phyloP scores from a whole-genome alignment of 2,797 vertebrate genomes.

The Geotria australis region DNA sequence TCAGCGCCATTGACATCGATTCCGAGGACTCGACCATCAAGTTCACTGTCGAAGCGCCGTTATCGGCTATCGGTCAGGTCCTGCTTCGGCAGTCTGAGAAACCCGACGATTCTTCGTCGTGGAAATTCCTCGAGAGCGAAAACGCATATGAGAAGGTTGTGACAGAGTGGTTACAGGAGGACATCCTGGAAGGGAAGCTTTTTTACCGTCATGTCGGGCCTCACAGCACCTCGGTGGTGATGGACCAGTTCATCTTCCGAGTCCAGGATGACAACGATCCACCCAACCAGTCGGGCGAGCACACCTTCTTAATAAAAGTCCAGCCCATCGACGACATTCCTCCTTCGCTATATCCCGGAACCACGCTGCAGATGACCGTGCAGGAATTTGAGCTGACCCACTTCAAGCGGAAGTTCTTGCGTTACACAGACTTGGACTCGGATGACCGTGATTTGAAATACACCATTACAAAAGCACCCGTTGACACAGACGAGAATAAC shows the following conservation, averaged over 20 bases:
- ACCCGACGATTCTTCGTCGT: constrained; percentile 33
- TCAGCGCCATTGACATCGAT: constrained; percentile 71
- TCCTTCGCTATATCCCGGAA: constrained; percentile 34
- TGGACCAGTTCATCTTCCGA: constrained; percentile 46
- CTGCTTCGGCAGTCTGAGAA: constrained; percentile 46
- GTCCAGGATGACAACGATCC: constrained; percentile 84
- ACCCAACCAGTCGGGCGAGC: constrained; percentile 42
- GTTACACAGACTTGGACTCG: constrained; percentile 65
- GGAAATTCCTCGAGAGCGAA: constrained; percentile 28
- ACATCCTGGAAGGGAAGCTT: constrained; percentile 44
- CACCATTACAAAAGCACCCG: constrained; percentile 35
- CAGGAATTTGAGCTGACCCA: constrained; percentile 61
- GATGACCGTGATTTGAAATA: constrained; percentile 64
- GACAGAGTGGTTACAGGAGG: constrained; percentile 50
- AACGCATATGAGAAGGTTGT: constrained; percentile 51
- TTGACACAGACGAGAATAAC: constrained; percentile 55
- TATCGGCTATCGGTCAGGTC: constrained; percentile 22
- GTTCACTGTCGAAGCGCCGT: constrained; percentile 31
- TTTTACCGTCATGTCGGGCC: constrained; percentile 51
- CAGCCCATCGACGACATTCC: constrained; percentile 54
- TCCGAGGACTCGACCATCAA: constrained; percentile 54
- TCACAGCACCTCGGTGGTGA: constrained; percentile 35
- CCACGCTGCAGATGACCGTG: constrained; percentile 49
- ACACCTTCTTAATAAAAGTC: constrained; percentile 39
- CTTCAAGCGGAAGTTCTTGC: constrained; percentile 46